Base-by-base conservation (phyloP, 2,113 vertebrate species). In the Apodemus sylvaticus region DNA sequence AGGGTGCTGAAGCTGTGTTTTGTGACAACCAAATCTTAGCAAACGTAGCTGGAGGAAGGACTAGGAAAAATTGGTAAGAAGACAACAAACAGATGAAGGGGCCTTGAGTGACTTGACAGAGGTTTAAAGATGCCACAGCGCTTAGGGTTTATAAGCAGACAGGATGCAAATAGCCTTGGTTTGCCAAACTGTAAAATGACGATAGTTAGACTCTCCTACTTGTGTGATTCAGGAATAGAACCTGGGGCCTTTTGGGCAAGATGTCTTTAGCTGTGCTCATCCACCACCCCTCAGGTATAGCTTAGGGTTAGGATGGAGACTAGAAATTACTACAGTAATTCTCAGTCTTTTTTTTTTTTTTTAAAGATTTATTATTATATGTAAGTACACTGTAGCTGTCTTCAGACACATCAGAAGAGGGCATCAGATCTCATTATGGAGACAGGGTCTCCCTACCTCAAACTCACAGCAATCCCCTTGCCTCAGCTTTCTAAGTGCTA, bases 121-220 rank as follows among this genome's bases (percentile, higher is more conserved):
- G 58, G 76, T 11, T 86, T 92, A 42, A 92, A 93, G 87, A 24
- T 36, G 22, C 39, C 39, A 26, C 45, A 26, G 13, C 48, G 17
- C 66, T 88, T 64, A 42, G 26, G 34, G 36, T 73, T 53, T 7
- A 2, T 36, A 51, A 29, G 45, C 42, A 53, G 34, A 86, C 1
- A 68, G 16, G 16, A 55, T 51, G 45, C 64, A 36, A 39, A 39
- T 36, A 78, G 68, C 53, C 70, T 94, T 26, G 31, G 58, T 95
- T 90, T 96, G 71, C 71, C 90, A 82, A 9, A 86, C 71, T 78
- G 87, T 87, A 74, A 93, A 94, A 53, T 86, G 90, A 73, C 45
- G 20, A 17, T 68, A 48, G 82, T 77, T 53, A 39, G 55, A 55
- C 70, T 31, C 26, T 64, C 36, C 48, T 39, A 42, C 42, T 60